Conservation (phyloP, 1,140 invertebrate species). For the Hetaerina americana region DNA sequence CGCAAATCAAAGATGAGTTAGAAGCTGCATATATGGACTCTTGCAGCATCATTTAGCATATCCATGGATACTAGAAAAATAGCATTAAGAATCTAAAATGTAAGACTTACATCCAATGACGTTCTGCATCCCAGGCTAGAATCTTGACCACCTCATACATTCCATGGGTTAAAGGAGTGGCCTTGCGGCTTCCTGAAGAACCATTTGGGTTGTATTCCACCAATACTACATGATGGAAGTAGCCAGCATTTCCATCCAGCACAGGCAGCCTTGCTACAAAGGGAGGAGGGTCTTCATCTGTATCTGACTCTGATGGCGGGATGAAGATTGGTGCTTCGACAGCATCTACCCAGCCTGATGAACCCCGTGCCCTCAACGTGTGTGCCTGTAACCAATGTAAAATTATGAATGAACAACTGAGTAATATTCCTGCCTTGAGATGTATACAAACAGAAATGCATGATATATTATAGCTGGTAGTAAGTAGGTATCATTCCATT, state of each 20-base stretch:
- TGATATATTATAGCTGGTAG: too few relatives aligned
- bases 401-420: neutral
- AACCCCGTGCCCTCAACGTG: neutral
- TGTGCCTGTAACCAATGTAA: neutral
- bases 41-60: too few relatives aligned
- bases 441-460: too few relatives aligned
- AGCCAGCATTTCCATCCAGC: conserved; percentile 37
- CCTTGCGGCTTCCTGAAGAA: conserved; percentile 11
- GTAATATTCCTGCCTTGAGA: too few relatives aligned
- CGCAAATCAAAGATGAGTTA: too few relatives aligned
- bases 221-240: conserved; percentile 28
- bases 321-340: conserved; percentile 26
- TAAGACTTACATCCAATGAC: conserved; percentile 47
- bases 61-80: too few relatives aligned
- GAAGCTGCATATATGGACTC: too few relatives aligned
- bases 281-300: conserved; percentile 27
- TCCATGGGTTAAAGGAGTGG: conserved; percentile 44
- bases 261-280: conserved; percentile 41
- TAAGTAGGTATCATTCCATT: too few relatives aligned
- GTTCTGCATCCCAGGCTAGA: conserved; percentile 48
- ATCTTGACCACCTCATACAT: conserved; percentile 51
- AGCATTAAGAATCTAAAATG: too few relatives aligned
- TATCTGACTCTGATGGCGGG: neutral
- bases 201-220: neutral
- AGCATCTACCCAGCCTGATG: conserved; percentile 27